These are phyloP conservation scores for Temnothorax curvispinosus DNA, from an alignment of 1,140 invertebrate genomes.

Conservation along the genomic window DNA sequence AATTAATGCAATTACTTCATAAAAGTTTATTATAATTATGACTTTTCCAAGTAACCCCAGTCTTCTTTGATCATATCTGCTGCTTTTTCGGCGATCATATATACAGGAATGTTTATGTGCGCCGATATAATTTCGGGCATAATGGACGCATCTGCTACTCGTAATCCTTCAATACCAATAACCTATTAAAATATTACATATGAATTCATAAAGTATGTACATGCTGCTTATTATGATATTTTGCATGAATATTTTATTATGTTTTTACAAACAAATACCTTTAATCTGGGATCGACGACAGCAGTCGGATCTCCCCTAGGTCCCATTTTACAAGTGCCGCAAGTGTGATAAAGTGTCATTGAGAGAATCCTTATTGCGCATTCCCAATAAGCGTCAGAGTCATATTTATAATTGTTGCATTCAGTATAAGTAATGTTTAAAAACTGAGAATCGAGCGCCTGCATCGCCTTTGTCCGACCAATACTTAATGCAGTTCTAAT, in stretches of 20 bases:
- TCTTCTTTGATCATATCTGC: not conserved
- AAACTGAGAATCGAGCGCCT: not conserved
- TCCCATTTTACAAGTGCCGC: not conserved
- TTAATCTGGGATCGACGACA: not conserved
- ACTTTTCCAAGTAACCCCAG: not conserved
- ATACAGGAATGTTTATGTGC: not conserved
- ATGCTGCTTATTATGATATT: not conserved
- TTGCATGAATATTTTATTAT: not conserved
- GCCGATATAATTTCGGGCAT: not conserved
- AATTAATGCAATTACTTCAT: not conserved
- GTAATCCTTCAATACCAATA: not conserved
- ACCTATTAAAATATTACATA: not conserved
- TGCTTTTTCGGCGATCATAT: not conserved
- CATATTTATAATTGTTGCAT: not conserved
- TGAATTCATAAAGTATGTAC: not conserved
- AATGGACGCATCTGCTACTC: not conserved
- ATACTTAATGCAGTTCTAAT: not conserved
- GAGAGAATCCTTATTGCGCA: not conserved
- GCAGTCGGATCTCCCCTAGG: not conserved
- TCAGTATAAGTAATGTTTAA: not conserved
- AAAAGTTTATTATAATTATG: not conserved
- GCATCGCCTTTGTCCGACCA: not conserved
- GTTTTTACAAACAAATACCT: not conserved
- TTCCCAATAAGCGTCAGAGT: not conserved
- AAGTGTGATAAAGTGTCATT: not conserved